A percentile compares a stretch with the other conserved stretches of the same genome.
phyloP scores from a whole-genome alignment of 37 sponge, comb jelly and placozoan species.

The Aplysina aerophoba region DNA sequence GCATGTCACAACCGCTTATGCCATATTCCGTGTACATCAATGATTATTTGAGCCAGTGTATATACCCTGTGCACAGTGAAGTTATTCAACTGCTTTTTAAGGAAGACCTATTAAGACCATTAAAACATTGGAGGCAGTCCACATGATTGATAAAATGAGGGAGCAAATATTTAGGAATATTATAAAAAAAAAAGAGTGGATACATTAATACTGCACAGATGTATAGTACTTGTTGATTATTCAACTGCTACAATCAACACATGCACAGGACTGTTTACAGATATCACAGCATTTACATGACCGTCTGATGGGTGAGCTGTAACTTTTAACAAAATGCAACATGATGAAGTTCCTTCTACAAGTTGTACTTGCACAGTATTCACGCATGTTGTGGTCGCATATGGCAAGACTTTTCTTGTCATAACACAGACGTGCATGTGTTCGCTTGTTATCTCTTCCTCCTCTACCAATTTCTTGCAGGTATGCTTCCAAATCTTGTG shows the following conservation, averaged over 20 bases:
- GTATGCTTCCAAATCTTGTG: slow-evolving; percentile 21
- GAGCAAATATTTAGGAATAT: too few relatives aligned
- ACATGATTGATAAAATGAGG: too few relatives aligned
- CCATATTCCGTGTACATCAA: too few relatives aligned
- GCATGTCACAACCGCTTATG: too few relatives aligned
- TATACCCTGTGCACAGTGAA: too few relatives aligned
- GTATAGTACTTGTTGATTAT: not conserved
- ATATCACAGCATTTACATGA: slow-evolving; percentile 39
- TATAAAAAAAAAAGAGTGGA: too few relatives aligned
- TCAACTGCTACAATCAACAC: slow-evolving; percentile 20
- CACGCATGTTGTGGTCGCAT: slow-evolving; percentile 4
- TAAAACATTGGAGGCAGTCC: too few relatives aligned
- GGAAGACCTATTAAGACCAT: too few relatives aligned
- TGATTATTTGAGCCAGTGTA: too few relatives aligned
- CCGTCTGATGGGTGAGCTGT: not conserved
- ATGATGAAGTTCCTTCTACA: slow-evolving; percentile 28
- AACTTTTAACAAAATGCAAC: slow-evolving; percentile 8
- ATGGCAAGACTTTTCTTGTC: slow-evolving; percentile 8
- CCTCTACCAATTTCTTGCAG: slow-evolving; percentile 28
- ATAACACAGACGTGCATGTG: slow-evolving; percentile 4
- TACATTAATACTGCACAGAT: not conserved
- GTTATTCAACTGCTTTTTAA: too few relatives aligned
- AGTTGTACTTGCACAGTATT: slow-evolving; percentile 14
- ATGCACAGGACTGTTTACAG: slow-evolving; percentile 31
- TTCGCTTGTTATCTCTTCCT: slow-evolving; percentile 25